Conservation (phyloP, 2,797 vertebrate species). For the Sebastes trivittatus region DNA sequence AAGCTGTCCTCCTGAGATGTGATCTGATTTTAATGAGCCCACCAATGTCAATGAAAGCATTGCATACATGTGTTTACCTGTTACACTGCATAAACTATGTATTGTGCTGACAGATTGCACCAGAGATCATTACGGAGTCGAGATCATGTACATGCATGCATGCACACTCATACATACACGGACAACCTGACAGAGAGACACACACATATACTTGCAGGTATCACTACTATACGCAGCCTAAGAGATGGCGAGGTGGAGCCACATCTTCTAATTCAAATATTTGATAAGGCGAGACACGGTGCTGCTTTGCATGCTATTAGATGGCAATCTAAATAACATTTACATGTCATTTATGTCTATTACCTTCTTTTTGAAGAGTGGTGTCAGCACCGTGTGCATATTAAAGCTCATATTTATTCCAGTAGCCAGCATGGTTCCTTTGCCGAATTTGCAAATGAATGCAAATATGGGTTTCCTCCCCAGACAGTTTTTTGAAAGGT, state of each 20-base stretch:
- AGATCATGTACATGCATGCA: slow-evolving; percentile 21
- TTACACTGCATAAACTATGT: slow-evolving; percentile 45
- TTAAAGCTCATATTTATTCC: slow-evolving; percentile 71
- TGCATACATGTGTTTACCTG: slow-evolving; percentile 53
- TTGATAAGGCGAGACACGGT: slow-evolving; percentile 66
- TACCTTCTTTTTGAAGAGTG: slow-evolving; percentile 63
- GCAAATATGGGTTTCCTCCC: slow-evolving; percentile 64
- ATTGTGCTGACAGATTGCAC: slow-evolving; percentile 51
- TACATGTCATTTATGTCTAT: slow-evolving; percentile 77
- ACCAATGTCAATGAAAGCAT: slow-evolving; percentile 67
- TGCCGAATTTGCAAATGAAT: slow-evolving; percentile 73
- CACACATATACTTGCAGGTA: slow-evolving; percentile 1
- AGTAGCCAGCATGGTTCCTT: slow-evolving; percentile 66
- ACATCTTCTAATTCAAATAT: slow-evolving; percentile 64
- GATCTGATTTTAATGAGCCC: slow-evolving; percentile 74
- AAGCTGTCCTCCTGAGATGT: slow-evolving; percentile 50
- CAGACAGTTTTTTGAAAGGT: slow-evolving; percentile 57
- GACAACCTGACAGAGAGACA: neutral
- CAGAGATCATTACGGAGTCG: slow-evolving; percentile 46
- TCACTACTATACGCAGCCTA: slow-evolving; percentile 32
- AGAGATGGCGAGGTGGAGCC: slow-evolving; percentile 39
- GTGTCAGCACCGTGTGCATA: slow-evolving; percentile 64
- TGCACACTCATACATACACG: neutral
- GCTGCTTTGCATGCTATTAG: slow-evolving; percentile 71
- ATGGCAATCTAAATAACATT: slow-evolving; percentile 80